Evolutionary conservation across 2,888 invertebrate genomes (phyloP), one percentile per base, ranked within the genome.

Genomic region (Acronicta psi): DNA sequence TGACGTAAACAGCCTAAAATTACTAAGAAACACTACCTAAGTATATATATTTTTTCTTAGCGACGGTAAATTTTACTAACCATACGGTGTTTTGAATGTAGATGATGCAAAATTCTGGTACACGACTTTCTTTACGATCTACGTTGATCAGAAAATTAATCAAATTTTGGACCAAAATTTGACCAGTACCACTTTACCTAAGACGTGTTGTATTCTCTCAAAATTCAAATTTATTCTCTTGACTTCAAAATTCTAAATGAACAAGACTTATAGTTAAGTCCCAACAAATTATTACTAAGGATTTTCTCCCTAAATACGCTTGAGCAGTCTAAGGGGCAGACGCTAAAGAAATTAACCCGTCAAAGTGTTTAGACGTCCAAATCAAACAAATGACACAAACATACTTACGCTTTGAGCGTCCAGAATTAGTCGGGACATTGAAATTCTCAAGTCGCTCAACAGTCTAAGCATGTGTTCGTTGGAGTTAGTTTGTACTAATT

Each of bases 371-470:
- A 70, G 46, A 51, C 42, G 31, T 6, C 31, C 38, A 65, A 74
- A 59, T 59, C 45, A 61, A 55, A 72, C 66, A 57, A 62, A 65
- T 41, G 59, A 55, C 38, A 38, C 56, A 59, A 63, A 73, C 63
- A 63, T 69, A 58, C 56, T 52, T 56, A 59, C 54, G 54, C 59
- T 59, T 62, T 64, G 42, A 70, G 54, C 20, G 45, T 50, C 36
- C 52, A 61, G 58, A 73, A 62, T 69, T 61, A 73, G 58, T 61
- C 36, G 52, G 16, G 25, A 54, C 46, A 68, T 62, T 61, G 46
- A 46, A 59, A 68, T 61, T 53, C 68, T 60, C 37, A n/a, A 53
- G 51, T 47, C 20, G 45, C 20, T 68, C 52, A 34, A 60, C 49
- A 34, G 44, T 55, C 14, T 45, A 42, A 54, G 51, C 54, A 47